Conservation (phyloP, 1,140 invertebrate species). For the Piezodorus guildinii region DNA sequence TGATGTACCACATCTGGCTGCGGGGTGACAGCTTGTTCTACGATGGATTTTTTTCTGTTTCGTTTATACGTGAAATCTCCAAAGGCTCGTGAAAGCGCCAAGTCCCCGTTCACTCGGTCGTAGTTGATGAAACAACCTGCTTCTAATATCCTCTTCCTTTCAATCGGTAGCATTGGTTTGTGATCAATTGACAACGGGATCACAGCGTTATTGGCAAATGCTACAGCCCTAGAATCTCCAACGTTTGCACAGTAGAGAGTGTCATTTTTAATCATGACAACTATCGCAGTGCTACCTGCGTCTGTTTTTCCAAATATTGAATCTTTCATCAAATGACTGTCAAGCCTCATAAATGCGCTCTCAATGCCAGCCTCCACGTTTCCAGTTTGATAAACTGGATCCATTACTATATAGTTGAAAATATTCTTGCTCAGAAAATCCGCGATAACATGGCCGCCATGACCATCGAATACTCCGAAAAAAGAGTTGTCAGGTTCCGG, state of each 20-base stretch:
- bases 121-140: conserved; percentile 97
- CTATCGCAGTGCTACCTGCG: conserved; percentile 93
- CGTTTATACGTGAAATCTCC: conserved; percentile 99
- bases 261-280: conserved; percentile 80
- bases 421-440: conserved; percentile 87
- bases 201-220: conserved; percentile 67
- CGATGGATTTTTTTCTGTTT: conserved; percentile 44
- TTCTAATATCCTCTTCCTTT: conserved; percentile 86
- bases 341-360: conserved; percentile 77
- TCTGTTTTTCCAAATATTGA: conserved; percentile 78
- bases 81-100: conserved; percentile 87
- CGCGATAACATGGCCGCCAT: conserved; percentile 86
- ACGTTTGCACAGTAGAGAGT: conserved; percentile 79
- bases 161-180: conserved; percentile 79
- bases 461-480: conserved; percentile 98
- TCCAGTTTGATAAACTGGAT: conserved; percentile 67
- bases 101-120: conserved; percentile 83
- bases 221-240: conserved; percentile 90
- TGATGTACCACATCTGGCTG: conserved; percentile 82
- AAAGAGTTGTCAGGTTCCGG: conserved; percentile 85
- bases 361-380: conserved; percentile 68
- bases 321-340: conserved; percentile 84
- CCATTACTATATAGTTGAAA: conserved; percentile 70
- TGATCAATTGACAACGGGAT: conserved; percentile 88
- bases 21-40: conserved; percentile 85